Evolutionary conservation across 2,888 invertebrate genomes (phyloP), one percentile per base, ranked within the genome.

Genomic region (Operophtera brumata): DNA sequence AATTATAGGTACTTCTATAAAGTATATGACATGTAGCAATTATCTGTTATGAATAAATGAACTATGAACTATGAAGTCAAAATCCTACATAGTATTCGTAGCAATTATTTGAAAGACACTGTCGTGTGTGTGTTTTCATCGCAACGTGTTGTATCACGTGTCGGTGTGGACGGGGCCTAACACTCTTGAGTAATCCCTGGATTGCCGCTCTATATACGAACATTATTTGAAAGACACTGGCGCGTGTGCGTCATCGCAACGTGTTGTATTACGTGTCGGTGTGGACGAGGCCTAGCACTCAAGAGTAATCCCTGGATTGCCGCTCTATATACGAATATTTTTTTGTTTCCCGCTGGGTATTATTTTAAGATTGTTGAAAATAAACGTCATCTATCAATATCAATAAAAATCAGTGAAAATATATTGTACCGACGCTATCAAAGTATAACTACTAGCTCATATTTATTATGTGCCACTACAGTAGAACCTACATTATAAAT

Each of bases 281-380:
- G 37, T 52, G 14, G 28, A 7, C 11, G 12, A 9, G 28, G 26
- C 41, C 34, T 44, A 9, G 2, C 34, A 8, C 7, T 35, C 9
- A 10, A 2, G 40, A 51, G 45, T 45, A 45, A 45, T 52, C 51
- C 51, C 51, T 32, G 3, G 20, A 11, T 35, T 40, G 35, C 46
- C 7, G 28, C 28, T 40, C 40, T 35, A 11, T 35, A 11, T 30
- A 20, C 35, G 20, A 20, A 20, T 20, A n/a, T 20, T 3, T 20
- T 20, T 20, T 4, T 20, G 20, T 20, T 20, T 12, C n/a, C n/a
- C n/a, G 26, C 4, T 11, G 11, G 28, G 10, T 36, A 46, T 40
- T 45, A 45, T 46, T 46, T 52, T 52, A 46, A 11, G 45, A 42
- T 52, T 52, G 36, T 46, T 52, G 20, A 41, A 42, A 46, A 35